phyloP scores from a whole-genome alignment of 2,113 vertebrate species.

The Dromas ardeola region DNA sequence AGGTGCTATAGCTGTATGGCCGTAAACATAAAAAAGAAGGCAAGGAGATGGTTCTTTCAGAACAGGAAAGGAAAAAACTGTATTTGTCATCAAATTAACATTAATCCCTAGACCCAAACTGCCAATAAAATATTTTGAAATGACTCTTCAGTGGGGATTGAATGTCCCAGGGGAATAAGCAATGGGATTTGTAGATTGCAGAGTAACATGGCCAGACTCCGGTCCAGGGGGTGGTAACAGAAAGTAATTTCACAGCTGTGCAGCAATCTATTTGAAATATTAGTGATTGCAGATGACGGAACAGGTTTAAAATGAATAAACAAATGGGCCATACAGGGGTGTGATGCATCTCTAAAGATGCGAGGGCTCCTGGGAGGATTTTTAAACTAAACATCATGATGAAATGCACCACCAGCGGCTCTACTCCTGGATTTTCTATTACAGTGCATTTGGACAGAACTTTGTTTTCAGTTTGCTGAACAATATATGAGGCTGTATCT shows the following conservation, averaged over 20 bases:
- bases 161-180: background rate
- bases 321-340: background rate
- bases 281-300: background rate
- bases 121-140: constrained; percentile 5
- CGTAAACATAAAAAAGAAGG: background rate
- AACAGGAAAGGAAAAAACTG: background rate
- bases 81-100: background rate
- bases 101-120: background rate
- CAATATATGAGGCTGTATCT: background rate
- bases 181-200: background rate
- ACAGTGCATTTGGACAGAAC: background rate
- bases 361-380: background rate
- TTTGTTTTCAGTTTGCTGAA: background rate
- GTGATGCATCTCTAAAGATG: background rate
- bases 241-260: background rate
- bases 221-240: background rate
- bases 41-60: background rate
- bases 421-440: background rate
- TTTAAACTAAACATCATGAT: background rate
- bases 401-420: background rate
- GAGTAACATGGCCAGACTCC: background rate
- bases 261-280: background rate
- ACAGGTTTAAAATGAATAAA: background rate
- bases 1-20: background rate
- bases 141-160: background rate